Conservation (phyloP, 1,140 invertebrate species). For the Saxidomus purpurata region DNA sequence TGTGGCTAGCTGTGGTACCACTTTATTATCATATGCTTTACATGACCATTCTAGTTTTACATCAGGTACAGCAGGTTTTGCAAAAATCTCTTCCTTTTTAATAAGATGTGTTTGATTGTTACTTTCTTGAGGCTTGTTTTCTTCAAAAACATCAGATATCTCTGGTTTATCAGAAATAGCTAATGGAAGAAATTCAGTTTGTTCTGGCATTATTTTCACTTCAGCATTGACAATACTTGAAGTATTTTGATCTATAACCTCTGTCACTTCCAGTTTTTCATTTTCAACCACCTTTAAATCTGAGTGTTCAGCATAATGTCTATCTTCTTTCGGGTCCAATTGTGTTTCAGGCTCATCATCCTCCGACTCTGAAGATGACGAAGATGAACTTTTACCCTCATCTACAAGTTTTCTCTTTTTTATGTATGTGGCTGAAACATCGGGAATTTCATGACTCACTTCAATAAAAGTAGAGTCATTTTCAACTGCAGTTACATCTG, state of each 20-base stretch:
- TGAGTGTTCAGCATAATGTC: no score
- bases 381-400: not conserved
- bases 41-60: constrained; percentile 39
- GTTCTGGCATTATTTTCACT: no score
- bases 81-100: not conserved
- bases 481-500: no score
- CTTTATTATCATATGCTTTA: not conserved
- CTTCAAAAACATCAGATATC: not conserved
- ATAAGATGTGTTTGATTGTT: not conserved
- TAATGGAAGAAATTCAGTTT: no score
- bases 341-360: not conserved
- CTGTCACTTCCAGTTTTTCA: not conserved
- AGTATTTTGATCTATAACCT: not conserved
- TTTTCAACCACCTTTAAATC: not conserved
- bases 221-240: no score
- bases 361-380: constrained; percentile 32
- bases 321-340: not conserved
- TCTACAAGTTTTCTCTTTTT: no score
- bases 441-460: not conserved
- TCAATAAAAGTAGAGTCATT: no score
- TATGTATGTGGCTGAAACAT: not conserved
- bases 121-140: not conserved
- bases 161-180: not conserved
- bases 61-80: constrained; percentile 47
- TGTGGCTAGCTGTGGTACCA: not conserved